A percentile compares a stretch with the other conserved stretches of the same genome.
Evolutionary conservation across 2,113 vertebrate species (phyloP).

Genomic region (Tragulus kanchil): DNA sequence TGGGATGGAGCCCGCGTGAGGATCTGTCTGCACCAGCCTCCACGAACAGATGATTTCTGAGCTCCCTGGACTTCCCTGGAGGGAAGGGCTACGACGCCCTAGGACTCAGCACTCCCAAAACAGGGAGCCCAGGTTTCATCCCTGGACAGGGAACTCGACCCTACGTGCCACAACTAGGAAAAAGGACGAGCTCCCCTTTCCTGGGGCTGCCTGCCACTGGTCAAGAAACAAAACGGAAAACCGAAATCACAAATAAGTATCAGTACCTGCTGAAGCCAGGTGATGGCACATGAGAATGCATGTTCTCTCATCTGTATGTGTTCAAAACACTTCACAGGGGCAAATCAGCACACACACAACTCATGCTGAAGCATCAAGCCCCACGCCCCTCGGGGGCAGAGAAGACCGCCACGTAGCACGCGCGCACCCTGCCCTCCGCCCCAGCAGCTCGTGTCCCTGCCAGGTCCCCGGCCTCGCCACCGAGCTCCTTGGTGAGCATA

Average conservation of each 20-base stretch:
- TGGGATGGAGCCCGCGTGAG: background rate
- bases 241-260: background rate
- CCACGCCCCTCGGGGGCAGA: background rate
- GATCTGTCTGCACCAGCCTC: background rate
- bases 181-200: background rate
- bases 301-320: background rate
- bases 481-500: constrained; percentile 15
- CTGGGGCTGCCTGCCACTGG: background rate
- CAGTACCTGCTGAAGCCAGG: background rate
- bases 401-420: too few relatives aligned
- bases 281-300: background rate
- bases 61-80: background rate
- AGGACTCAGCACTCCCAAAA: background rate
- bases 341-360: background rate
- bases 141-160: background rate
- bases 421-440: too few relatives aligned
- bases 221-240: background rate
- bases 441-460: too few relatives aligned
- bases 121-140: background rate
- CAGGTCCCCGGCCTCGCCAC: background rate
- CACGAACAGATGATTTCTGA: background rate
- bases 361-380: background rate
- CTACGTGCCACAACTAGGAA: background rate
- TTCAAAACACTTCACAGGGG: background rate
- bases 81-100: background rate